phyloP scores from a whole-genome alignment of 2,888 invertebrate genomes.

The Linnaemya vulpina region DNA sequence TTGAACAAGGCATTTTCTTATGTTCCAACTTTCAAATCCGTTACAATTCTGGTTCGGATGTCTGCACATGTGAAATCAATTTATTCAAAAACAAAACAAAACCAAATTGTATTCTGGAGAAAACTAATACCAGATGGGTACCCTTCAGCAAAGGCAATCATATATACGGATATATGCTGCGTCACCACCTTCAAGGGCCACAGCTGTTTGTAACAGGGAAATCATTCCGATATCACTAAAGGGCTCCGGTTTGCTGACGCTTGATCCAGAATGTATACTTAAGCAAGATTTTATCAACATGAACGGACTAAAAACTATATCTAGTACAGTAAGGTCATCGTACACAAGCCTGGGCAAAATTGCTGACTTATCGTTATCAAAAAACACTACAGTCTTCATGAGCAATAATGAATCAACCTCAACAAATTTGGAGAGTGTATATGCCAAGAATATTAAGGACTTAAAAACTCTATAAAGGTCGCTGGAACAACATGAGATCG shows the following conservation, averaged over 20 bases:
- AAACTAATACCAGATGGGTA: conserved; percentile 21
- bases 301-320: no score
- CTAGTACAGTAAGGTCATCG: no score
- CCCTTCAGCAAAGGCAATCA: conserved; percentile 19
- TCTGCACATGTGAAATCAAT: conserved; percentile 16
- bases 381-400: no score
- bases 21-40: neutral
- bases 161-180: conserved; percentile 26
- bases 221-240: conserved; percentile 1
- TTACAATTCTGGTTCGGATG: neutral
- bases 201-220: conserved; percentile 8
- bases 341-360: no score
- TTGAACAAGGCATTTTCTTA: neutral
- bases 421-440: neutral
- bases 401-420: no score
- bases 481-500: neutral
- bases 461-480: conserved; percentile 5
- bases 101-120: conserved; percentile 7
- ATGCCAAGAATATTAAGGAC: conserved; percentile 25
- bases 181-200: conserved; percentile 7
- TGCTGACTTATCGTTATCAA: no score
- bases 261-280: no score
- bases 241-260: neutral
- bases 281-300: no score
- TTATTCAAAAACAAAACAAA: conserved; percentile 21